phyloP scores from a whole-genome alignment of 1,140 invertebrate genomes.

The Mya arenaria region DNA sequence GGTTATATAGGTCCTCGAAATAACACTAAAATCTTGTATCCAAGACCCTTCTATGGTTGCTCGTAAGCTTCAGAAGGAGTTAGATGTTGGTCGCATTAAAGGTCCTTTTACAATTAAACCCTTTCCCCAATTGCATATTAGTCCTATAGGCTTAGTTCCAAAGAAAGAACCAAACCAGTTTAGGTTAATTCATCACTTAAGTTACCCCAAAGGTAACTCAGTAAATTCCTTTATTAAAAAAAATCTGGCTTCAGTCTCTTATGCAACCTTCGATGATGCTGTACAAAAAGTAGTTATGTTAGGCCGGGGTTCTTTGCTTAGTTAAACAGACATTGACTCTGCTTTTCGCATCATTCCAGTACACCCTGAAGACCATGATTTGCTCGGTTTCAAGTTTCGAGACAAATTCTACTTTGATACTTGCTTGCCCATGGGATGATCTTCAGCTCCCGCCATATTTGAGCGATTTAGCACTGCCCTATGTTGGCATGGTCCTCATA shows the following conservation, averaged over 20 bases:
- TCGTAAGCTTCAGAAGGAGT: not conserved
- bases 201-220: not conserved
- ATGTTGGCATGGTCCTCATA: conserved; percentile 30
- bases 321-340: conserved; percentile 29
- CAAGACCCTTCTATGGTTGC: not conserved
- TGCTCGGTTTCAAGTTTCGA: conserved; percentile 15
- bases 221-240: conserved; percentile 20
- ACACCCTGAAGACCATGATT: conserved; percentile 15
- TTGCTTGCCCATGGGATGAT: conserved; percentile 56
- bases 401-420: conserved; percentile 49
- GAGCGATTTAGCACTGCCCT: conserved; percentile 34
- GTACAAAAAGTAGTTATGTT: not conserved
- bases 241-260: not conserved
- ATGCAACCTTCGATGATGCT: conserved; percentile 11
- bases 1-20: not conserved
- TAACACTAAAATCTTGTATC: not conserved
- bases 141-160: conserved; percentile 19
- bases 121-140: not conserved
- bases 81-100: not conserved
- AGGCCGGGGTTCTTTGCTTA: not conserved
- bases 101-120: conserved; percentile 1
- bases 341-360: conserved; percentile 43
- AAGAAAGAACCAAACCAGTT: not conserved
- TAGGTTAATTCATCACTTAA: conserved; percentile 17
- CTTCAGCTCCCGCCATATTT: conserved; percentile 54